These are phyloP conservation scores for Lottia scabra DNA, from an alignment of 2,888 invertebrate species.

Conservation along the genomic window DNA sequence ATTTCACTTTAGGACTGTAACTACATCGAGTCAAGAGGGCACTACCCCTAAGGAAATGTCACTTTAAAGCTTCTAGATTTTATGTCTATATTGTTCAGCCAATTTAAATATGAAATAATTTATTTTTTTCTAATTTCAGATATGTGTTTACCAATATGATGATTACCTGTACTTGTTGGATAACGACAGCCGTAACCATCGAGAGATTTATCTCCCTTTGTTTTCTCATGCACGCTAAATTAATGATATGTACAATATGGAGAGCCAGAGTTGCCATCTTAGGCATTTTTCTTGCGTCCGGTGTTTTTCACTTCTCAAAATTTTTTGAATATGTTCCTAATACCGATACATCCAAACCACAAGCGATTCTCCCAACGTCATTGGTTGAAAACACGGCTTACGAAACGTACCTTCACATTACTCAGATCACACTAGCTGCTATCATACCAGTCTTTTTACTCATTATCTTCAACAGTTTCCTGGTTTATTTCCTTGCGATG, in stretches of 20 bases:
- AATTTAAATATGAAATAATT: neutral
- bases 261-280: slow-evolving; percentile 38
- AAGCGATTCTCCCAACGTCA: slow-evolving; percentile 20
- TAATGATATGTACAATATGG: slow-evolving; percentile 38
- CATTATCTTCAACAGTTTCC: slow-evolving; percentile 39
- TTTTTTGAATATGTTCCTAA: slow-evolving; percentile 42
- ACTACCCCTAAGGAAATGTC: no score
- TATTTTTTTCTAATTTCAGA: slow-evolving; percentile 23
- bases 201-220: slow-evolving; percentile 46
- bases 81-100: no score
- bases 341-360: slow-evolving; percentile 22
- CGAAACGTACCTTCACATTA: slow-evolving; percentile 34
- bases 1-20: no score
- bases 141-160: slow-evolving; percentile 40
- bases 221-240: slow-evolving; percentile 38
- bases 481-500: slow-evolving; percentile 39
- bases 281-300: slow-evolving; percentile 36
- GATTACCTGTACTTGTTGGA: slow-evolving; percentile 47
- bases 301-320: slow-evolving; percentile 41
- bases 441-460: slow-evolving; percentile 38
- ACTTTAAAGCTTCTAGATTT: no score
- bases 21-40: no score
- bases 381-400: slow-evolving; percentile 33
- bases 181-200: slow-evolving; percentile 47
- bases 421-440: slow-evolving; percentile 38